A percentile compares a stretch with the other conserved stretches of the same genome.
These are phyloP conservation scores for Lepus townsendii DNA, from an alignment of 2,797 vertebrate genomes.

Conservation along the genomic window DNA sequence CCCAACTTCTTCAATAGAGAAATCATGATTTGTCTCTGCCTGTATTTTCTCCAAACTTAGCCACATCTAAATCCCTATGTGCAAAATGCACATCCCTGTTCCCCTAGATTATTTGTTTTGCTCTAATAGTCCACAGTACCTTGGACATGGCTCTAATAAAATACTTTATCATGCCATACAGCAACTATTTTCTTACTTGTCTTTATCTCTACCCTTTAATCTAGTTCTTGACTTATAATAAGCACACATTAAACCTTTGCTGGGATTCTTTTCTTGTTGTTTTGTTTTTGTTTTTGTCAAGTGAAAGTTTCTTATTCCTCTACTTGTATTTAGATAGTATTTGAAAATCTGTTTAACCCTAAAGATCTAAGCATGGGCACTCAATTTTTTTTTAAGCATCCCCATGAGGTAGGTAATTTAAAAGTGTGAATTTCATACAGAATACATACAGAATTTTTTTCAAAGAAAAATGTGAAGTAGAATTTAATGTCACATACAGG, in stretches of 20 bases:
- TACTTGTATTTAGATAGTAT: neutral
- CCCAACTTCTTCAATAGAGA: neutral
- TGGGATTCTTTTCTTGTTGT: neutral
- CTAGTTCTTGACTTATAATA: neutral
- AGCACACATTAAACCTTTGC: neutral
- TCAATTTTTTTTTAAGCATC: slow-evolving; percentile 14
- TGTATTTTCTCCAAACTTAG: neutral
- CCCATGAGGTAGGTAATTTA: neutral
- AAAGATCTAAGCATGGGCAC: neutral
- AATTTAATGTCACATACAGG: neutral
- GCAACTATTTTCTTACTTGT: neutral
- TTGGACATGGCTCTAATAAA: neutral
- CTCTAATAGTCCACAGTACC: neutral
- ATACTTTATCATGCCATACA: neutral
- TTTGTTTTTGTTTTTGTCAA: neutral
- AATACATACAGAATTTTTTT: neutral
- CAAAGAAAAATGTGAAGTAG: neutral
- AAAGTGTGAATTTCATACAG: neutral
- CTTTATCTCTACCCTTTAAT: neutral
- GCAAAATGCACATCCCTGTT: neutral
- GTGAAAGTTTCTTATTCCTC: neutral
- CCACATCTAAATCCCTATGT: neutral
- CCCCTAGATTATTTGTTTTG: neutral
- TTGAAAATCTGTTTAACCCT: slow-evolving; percentile 21
- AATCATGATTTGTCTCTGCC: neutral